Conservation (phyloP, 2,888 invertebrate species). For the Nezara viridula region DNA sequence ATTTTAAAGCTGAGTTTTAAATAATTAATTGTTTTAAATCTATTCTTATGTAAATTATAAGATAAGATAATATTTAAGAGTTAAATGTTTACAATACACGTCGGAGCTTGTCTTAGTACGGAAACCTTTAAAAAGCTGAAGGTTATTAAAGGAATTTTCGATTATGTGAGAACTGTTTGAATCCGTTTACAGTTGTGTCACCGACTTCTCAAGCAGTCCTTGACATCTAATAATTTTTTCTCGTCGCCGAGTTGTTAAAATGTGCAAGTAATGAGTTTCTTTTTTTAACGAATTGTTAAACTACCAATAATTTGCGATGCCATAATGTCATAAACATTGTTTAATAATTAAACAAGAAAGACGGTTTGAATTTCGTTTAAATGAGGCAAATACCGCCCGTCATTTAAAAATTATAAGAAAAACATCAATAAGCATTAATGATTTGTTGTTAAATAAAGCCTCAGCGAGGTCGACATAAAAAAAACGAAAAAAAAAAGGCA, state of each 20-base stretch:
- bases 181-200: conserved; percentile 7
- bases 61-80: conserved; percentile 6
- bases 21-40: background rate
- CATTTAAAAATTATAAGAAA: background rate
- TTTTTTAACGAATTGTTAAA: too few species aligned
- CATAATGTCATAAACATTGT: too few species aligned
- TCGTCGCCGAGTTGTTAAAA: background rate
- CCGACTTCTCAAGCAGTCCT: background rate
- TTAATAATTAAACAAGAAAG: too few species aligned
- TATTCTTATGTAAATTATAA: background rate
- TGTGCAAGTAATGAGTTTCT: too few species aligned
- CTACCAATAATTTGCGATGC: background rate
- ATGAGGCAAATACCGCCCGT: too few species aligned
- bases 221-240: conserved; percentile 23
- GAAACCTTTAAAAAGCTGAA: background rate
- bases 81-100: background rate
- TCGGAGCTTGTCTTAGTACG: background rate
- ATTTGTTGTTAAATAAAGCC: too few species aligned
- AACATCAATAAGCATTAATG: too few species aligned
- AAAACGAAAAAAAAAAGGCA: too few species aligned
- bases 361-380: background rate
- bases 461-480: too few species aligned
- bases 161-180: background rate
- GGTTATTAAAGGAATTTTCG: background rate
- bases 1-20: background rate